Percentiles rank a stretch among this genome's conserved stretches.
Evolutionary conservation across 2,888 invertebrate species (phyloP).

Genomic region (Heliconius ethilla): DNA sequence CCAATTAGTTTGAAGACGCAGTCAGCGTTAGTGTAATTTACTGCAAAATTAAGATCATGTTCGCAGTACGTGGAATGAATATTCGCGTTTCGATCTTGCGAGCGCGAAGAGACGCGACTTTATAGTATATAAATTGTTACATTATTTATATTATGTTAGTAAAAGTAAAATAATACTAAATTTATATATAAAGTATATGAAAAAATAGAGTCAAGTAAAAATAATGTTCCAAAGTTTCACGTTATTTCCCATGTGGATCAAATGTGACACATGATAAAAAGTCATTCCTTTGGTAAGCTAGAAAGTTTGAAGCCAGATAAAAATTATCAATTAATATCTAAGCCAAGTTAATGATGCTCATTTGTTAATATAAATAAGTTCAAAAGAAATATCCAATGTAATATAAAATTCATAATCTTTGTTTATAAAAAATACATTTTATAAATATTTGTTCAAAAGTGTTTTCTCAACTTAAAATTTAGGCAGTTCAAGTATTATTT

Average conservation of each 20-base stretch:
- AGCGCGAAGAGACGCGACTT: constrained; percentile 2
- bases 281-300: not conserved
- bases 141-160: not conserved
- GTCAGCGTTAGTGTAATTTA: constrained; percentile 25
- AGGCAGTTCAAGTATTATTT: not conserved
- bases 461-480: not conserved
- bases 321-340: too few relatives aligned
- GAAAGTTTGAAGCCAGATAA: too few relatives aligned
- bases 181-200: not conserved
- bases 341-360: too few relatives aligned
- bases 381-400: too few relatives aligned
- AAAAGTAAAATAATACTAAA: not conserved
- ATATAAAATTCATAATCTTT: too few relatives aligned
- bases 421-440: too few relatives aligned
- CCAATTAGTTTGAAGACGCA: constrained; percentile 19
- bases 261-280: not conserved
- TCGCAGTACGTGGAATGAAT: constrained; percentile 18
- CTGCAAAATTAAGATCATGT: constrained; percentile 25
- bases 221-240: not conserved
- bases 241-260: constrained; percentile 12
- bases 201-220: not conserved
- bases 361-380: too few relatives aligned
- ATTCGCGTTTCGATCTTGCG: constrained; percentile 12
- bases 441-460: not conserved
- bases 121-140: not conserved